Evolutionary conservation across 2,113 vertebrate species (phyloP), one percentile per base, ranked within the genome.

Genomic region (Condylura cristata): DNA sequence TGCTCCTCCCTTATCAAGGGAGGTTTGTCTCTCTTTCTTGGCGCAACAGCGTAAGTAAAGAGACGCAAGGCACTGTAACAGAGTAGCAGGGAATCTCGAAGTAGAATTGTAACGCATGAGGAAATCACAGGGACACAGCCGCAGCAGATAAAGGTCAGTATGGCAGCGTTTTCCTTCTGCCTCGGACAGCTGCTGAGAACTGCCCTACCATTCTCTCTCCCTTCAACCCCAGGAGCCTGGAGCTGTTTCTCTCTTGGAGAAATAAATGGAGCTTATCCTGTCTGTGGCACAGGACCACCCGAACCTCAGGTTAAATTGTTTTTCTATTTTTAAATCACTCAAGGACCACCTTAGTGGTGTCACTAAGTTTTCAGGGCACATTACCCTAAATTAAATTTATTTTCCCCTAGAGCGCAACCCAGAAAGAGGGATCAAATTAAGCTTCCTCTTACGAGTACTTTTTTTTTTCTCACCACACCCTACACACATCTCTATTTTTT

Each of bases 271-370:
- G 46, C 2, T 65, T 34, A 56, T 44, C 41, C 28, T 44, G 22
- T 48, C 41, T 71, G 20, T 5, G 24, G 46, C 34, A 34, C 8
- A 46, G 80, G 60, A 26, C 81, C 78, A 61, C 78, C 16, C 39
- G 18, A 75, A 20, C 41, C 48, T 63, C 48, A 70, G 86, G 63
- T 87, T 61, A 84, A 92, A 81, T 30, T 58, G 28, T 26, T 83
- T 71, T 88, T 92, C 51, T 71, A 37, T 22, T 92, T 93, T 80
- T 72, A 84, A 87, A 53, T 58, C 71, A 80, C 26, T 68, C 60
- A 89, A 80, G 14, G 28, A 8, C 44, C 44, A 92, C 76, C 32
- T 90, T 26, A 4, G 26, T n/a, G 26, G 20, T 11, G 28, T 58
- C 48, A 46, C n/a, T 53, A 60, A 83, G 6, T 86, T 32, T 86